These are phyloP conservation scores for Pseudomyrmex sp. DNA, from an alignment of 1,140 invertebrate genomes.

Conservation along the genomic window DNA sequence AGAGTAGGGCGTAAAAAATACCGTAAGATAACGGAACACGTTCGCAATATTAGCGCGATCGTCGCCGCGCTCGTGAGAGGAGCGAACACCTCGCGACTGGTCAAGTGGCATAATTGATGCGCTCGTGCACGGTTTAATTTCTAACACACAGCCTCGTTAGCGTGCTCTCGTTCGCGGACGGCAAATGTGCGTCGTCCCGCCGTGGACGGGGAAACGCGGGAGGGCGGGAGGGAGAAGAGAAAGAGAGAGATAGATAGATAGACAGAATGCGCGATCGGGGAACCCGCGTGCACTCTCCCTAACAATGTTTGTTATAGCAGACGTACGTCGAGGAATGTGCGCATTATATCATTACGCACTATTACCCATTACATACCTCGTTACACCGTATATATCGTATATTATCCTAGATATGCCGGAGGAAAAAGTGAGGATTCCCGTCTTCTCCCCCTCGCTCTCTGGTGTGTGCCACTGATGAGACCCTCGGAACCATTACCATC, in stretches of 20 bases:
- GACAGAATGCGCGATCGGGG: constrained; percentile 11
- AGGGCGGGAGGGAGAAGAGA: too few species aligned
- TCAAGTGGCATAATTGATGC: constrained; percentile 31
- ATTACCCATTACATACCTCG: constrained; percentile 81
- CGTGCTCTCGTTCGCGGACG: constrained; percentile 46
- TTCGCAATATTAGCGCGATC: constrained; percentile 31
- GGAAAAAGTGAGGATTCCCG: constrained; percentile 66
- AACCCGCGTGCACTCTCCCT: constrained; percentile 43
- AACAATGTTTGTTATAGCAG: constrained; percentile 75
- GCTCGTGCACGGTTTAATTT: constrained; percentile 36
- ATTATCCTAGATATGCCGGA: constrained; percentile 68
- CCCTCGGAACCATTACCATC: constrained; percentile 69
- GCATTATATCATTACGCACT: constrained; percentile 81
- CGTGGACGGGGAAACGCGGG: too few species aligned
- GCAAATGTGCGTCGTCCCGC: neutral
- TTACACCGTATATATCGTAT: constrained; percentile 78
- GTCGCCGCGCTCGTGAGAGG: constrained; percentile 12
- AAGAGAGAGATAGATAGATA: too few species aligned
- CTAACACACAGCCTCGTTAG: constrained; percentile 49
- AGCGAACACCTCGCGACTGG: neutral
- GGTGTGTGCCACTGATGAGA: constrained; percentile 59
- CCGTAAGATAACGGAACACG: constrained; percentile 52
- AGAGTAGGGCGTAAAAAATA: constrained; percentile 26
- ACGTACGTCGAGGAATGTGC: constrained; percentile 73
- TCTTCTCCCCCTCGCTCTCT: constrained; percentile 11